Conservation (phyloP, 2,888 invertebrate genomes). For the Melieria crassipennis region DNA sequence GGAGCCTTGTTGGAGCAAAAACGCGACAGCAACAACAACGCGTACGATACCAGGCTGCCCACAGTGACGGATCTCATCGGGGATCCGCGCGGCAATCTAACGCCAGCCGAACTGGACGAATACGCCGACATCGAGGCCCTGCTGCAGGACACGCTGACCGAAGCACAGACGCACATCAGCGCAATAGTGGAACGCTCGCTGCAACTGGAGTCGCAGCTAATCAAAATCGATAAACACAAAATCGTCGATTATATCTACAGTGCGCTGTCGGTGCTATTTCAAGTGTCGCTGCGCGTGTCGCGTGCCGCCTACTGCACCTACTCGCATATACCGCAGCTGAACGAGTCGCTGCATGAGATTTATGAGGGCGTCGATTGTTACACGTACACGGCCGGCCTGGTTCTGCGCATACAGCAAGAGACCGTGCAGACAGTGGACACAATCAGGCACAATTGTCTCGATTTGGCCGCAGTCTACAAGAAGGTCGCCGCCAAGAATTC, state of each 20-base stretch:
- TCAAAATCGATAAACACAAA: constrained; percentile 53
- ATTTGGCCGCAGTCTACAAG: constrained; percentile 54
- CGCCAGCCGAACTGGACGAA: constrained; percentile 46
- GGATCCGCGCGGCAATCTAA: constrained; percentile 35
- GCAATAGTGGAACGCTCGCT: constrained; percentile 48
- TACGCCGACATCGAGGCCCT: constrained; percentile 49
- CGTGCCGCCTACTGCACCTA: constrained; percentile 57
- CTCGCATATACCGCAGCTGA: constrained; percentile 53
- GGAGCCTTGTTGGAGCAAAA: constrained; percentile 16
- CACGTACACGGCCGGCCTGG: constrained; percentile 46
- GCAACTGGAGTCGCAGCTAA: constrained; percentile 45
- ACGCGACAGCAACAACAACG: constrained; percentile 37
- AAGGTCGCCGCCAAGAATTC: constrained; percentile 53
- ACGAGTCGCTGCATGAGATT: constrained; percentile 49
- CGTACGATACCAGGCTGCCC: constrained; percentile 52
- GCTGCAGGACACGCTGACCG: constrained; percentile 53
- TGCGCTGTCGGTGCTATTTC: constrained; percentile 47
- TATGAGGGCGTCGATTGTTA: constrained; percentile 56
- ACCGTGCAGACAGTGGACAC: constrained; percentile 50
- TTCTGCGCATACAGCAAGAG: constrained; percentile 50
- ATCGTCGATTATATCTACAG: constrained; percentile 47
- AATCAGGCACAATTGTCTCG: constrained; percentile 46
- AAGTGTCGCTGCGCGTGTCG: constrained; percentile 43
- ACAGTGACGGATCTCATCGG: constrained; percentile 49
- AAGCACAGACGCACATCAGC: constrained; percentile 50